Percentiles rank a stretch among this genome's conserved stretches.
Evolutionary conservation across 2,113 vertebrate genomes (phyloP).

Genomic region (Hepsetus odoe): DNA sequence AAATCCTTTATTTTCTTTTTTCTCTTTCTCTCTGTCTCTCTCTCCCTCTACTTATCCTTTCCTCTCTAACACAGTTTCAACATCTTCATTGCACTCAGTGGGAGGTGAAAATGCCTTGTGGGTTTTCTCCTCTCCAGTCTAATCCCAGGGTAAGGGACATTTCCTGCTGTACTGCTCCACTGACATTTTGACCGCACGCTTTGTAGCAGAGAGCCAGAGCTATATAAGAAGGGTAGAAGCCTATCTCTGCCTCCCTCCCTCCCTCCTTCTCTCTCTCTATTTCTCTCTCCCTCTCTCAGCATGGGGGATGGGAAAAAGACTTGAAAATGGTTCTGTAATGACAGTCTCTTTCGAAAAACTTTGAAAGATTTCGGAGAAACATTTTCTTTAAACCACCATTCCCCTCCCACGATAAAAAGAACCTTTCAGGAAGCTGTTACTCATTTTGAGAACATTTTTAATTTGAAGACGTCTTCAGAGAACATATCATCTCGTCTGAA

Average conservation of each 20-base stretch:
- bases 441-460: neutral
- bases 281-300: neutral
- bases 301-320: conserved; percentile 18
- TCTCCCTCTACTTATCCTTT: conserved; percentile 7
- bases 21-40: conserved; percentile 8
- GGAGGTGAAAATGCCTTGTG: conserved; percentile 38
- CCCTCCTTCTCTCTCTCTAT: neutral
- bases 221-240: neutral
- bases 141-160: conserved; percentile 32
- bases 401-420: neutral
- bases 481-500: neutral
- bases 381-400: neutral
- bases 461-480: neutral
- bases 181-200: conserved; percentile 43
- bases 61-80: conserved; percentile 14
- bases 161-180: conserved; percentile 40
- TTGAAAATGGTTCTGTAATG: neutral
- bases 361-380: conserved; percentile 17
- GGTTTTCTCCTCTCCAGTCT: conserved; percentile 22
- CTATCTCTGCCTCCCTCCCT: conserved; percentile 10
- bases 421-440: neutral
- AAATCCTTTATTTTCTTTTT: conserved; percentile 20
- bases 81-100: conserved; percentile 34
- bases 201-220: conserved; percentile 28
- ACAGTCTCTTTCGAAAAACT: neutral